Evolutionary conservation across 2,797 vertebrate species (phyloP), one percentile per base, ranked within the genome.

Genomic region (Stomatorhinus walkeri): DNA sequence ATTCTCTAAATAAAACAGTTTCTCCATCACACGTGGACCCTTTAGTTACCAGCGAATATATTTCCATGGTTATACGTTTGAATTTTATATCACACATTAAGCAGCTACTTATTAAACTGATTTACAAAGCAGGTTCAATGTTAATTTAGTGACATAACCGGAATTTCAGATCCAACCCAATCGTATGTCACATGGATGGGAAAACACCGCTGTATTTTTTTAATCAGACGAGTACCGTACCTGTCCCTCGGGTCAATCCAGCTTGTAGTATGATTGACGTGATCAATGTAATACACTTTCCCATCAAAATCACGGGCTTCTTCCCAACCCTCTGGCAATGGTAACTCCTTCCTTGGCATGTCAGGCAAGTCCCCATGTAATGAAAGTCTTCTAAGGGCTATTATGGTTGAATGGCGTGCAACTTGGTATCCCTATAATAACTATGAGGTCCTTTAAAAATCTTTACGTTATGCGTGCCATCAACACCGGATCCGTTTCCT

Each of bases 161-260:
- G 51, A 87, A 36, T 56, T 87, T 56, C 52, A 19, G 49, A 87
- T 5, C 14, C 12, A 87, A 59, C 28, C n/a, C 32, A 59, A 56
- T 22, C 81, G 8, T 40, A 84, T 84, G 22, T 43, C 81, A 84
- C 40, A 36, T 86, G 49, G 28, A 86, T n/a, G 48, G 24, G 51
- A 86, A 84, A 48, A 84, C 81, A 49, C 22, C 49, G 49, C 12
- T 54, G 51, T 86, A 4, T 32, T 56, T 54, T 54, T 54, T 9
- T 28, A 24, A 54, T 36, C 51, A 32, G 46, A 36, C 32, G 51
- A 54, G 51, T 84, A 84, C 3, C 91, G 61, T 96, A 99, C 98
- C 98, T 98, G 97, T 99, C 98, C 92, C 98, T 94, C 79, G 98
- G 98, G 94, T 99, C 98, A 92, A 99, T 97, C 98, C 98, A 99